A percentile compares a stretch with the other conserved stretches of the same genome.
These are phyloP conservation scores for Periparus ater DNA, from an alignment of 2,797 vertebrate genomes.

Conservation along the genomic window DNA sequence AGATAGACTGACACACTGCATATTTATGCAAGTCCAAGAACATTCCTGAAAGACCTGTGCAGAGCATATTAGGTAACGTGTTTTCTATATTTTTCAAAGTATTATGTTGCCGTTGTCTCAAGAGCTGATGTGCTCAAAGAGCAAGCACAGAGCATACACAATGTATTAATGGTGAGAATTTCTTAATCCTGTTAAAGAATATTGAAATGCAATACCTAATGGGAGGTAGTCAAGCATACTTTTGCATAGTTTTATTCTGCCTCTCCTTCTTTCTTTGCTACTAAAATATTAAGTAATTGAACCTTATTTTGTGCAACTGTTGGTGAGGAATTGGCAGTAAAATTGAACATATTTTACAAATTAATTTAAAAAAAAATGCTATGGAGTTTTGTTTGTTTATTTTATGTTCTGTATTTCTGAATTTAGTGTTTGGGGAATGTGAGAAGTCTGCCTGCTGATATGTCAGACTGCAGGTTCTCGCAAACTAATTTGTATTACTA, in stretches of 20 bases:
- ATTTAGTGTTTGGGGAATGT: not conserved
- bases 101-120: not conserved
- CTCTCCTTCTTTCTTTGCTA: not conserved
- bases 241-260: not conserved
- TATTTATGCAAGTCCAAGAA: not conserved
- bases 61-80: too few species aligned
- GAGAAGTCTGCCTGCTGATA: not conserved
- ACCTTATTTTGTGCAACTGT: not conserved
- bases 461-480: not conserved
- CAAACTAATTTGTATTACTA: not conserved
- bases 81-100: not conserved
- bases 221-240: not conserved
- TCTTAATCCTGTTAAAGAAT: not conserved
- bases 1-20: rapidly evolving
- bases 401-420: not conserved
- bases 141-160: not conserved
- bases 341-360: not conserved
- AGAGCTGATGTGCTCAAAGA: not conserved
- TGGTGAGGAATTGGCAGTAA: not conserved
- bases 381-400: rapidly evolving
- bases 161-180: not conserved
- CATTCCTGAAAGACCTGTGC: not conserved
- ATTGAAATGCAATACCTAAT: not conserved
- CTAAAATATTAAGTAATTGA: not conserved
- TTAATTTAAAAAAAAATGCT: not conserved